Evolutionary conservation across 2,113 vertebrate genomes (phyloP), one percentile per base, ranked within the genome.

Genomic region (Gallinago jamesoni): DNA sequence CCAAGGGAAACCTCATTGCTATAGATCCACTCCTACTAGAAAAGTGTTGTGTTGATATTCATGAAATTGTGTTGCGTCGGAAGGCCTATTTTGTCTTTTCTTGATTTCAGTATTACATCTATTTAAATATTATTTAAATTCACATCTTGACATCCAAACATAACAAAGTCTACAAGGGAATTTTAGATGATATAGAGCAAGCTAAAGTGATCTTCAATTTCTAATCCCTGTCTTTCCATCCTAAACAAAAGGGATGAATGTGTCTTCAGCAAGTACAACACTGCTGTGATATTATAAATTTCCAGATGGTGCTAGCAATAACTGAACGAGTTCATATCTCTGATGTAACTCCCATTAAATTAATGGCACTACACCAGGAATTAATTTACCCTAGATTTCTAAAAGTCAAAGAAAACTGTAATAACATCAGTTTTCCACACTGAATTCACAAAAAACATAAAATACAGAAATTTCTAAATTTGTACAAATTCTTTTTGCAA

Each of bases 81-180:
- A 76, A 93, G 64, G 50, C 30, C 31, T 89, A 53, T 81, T 96
- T 63, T 28, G 30, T 83, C 19, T 67, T 81, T 92, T 84, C 30
- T 48, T 81, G 68, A 89, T 57, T 84, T 57, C 15, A 62, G 8
- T 76, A 60, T 69, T 95, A 75, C 0, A 0, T 56, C 94, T 92
- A 81, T 69, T 96, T 89, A 96, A 96, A 96, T 81, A 92, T 72
- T 93, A 74, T 87, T 93, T 93, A 94, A 95, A 95, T 96, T 94
- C 33, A 60, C 9, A 52, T 90, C 68, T 92, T 1, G 0, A 50
- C 48, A 72, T 64, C 56, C 60, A 94, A 95, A 91, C 47, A 86
- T 56, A 90, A 92, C 56, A 90, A 93, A 93, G 33, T 4, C 69
- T 90, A 60, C 43, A 60, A 90, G 53, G 53, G 64, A 93, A 87